Base-by-base conservation (phyloP, 2,113 vertebrate species). In the Ophthalmolycus amberensis region DNA sequence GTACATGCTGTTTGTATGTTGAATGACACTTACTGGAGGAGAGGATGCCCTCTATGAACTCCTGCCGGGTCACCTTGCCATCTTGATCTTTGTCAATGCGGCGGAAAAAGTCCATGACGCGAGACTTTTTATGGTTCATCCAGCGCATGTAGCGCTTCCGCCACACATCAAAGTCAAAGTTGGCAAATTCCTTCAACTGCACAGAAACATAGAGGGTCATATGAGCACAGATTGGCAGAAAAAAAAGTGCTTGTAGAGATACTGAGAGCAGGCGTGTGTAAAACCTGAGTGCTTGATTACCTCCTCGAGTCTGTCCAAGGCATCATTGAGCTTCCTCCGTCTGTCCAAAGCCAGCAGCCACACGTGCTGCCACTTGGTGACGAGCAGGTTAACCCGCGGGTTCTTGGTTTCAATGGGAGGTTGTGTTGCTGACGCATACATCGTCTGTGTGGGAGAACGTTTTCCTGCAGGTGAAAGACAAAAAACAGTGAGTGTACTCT, bases 41-140 rank as follows among this genome's bases (percentile, higher is more conserved):
- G 76, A 99, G 97, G 80, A 99, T 99, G 69, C 98, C 98, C 78
- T 99, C 98, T 0, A 99, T 99, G 85, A 99, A 99, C 93, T 99
- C 98, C 91, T 99, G 97, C 9, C 98, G 94, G 7, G 98, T 99
- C 93, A 99, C 98, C 85, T 99, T 99, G 73, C 98, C 98, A 72
- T 99, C 98, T 87, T 99, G 98, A 93, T 99, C 98, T 92, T 99
- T 99, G 90, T 99, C 98, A 52, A 99, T 99, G 79, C 98, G 97
- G 12, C 98, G 96, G 90, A 99, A 99, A 92, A 99, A 99, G 90
- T 99, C 98, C 98, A 99, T 99, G 82, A 99, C 98, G 0, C 98
- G 96, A 14, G 98, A 99, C 89, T 99, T 99, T 90, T 99, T 99
- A 84, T 99, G 98, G 93, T 99, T 99, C 98, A 99, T 99, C 98